Evolutionary conservation across 2,888 invertebrate species (phyloP).

Genomic region (Priocnemis perturbator): DNA sequence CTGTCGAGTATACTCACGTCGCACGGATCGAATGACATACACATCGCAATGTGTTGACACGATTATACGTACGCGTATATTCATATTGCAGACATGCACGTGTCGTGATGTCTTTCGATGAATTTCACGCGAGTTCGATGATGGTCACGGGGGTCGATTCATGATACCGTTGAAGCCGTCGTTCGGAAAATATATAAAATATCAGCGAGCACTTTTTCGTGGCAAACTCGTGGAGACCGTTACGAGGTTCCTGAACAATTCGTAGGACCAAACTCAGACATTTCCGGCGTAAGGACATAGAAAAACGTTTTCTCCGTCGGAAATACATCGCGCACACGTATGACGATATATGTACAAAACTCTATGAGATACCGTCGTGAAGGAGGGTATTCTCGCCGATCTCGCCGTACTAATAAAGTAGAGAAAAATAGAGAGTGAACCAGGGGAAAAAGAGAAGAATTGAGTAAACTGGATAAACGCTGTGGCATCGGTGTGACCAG

Average conservation of each 20-base stretch:
- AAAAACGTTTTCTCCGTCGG: slow-evolving; percentile 34
- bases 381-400: slow-evolving; percentile 25
- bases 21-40: too few relatives aligned
- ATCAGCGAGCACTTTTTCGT: slow-evolving; percentile 13
- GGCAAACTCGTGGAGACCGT: slow-evolving; percentile 1
- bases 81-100: too few relatives aligned
- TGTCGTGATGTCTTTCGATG: too few relatives aligned
- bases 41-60: too few relatives aligned
- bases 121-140: too few relatives aligned
- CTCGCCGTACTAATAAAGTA: slow-evolving; percentile 33
- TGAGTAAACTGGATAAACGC: slow-evolving; percentile 18
- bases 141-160: too few relatives aligned
- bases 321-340: slow-evolving; percentile 7
- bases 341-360: slow-evolving; percentile 43
- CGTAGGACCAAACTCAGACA: not conserved
- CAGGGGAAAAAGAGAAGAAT: slow-evolving; percentile 24
- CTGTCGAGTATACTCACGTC: too few relatives aligned
- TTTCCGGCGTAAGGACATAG: slow-evolving; percentile 21
- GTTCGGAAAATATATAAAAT: slow-evolving; percentile 17
- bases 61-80: too few relatives aligned
- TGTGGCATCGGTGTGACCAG: slow-evolving; percentile 4
- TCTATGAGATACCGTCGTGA: slow-evolving; percentile 31
- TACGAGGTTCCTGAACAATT: not conserved
- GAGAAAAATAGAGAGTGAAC: slow-evolving; percentile 42
- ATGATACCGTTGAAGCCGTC: not conserved